Percentiles rank a stretch among this genome's conserved stretches.
Conservation (phyloP, 2,797 vertebrate species). For the Urosaurus nigricauda region DNA sequence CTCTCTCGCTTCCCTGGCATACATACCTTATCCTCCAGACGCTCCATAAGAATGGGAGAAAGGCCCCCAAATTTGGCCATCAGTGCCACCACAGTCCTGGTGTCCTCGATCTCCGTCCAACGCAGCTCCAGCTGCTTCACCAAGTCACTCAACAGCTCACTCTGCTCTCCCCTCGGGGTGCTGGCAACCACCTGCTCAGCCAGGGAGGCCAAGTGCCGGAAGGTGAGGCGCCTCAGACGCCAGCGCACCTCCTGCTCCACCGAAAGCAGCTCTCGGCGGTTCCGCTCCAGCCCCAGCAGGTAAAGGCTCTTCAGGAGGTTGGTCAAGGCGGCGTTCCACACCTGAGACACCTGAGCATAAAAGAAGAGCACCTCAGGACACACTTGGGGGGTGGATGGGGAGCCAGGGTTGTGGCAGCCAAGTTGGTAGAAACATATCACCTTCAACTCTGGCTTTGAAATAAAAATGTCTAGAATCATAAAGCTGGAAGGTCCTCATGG, state of each 20-base stretch:
- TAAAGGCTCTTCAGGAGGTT: constrained; percentile 81
- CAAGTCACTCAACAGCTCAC: constrained; percentile 73
- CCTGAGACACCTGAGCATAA: constrained; percentile 74
- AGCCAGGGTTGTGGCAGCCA: not conserved
- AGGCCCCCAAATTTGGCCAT: constrained; percentile 79
- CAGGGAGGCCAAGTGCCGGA: constrained; percentile 82
- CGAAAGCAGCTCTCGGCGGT: constrained; percentile 70
- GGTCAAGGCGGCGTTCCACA: constrained; percentile 86
- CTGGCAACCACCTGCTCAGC: constrained; percentile 58
- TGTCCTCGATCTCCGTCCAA: constrained; percentile 89
- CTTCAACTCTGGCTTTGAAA: no score
- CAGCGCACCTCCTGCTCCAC: constrained; percentile 90
- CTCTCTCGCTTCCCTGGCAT: accelerated
- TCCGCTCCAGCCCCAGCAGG: constrained; percentile 65
- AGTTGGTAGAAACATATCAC: not conserved
- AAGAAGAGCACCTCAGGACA: accelerated
- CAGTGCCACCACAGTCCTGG: constrained; percentile 77
- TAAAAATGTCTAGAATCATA: no score
- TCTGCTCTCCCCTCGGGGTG: constrained; percentile 56
- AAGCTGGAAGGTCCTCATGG: no score
- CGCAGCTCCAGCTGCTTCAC: constrained; percentile 90
- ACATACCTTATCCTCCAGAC: constrained; percentile 92
- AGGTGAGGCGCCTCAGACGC: constrained; percentile 85
- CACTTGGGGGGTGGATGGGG: not conserved
- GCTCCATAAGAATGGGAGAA: constrained; percentile 83